Evolutionary conservation across 2,888 invertebrate genomes (phyloP), one percentile per base, ranked within the genome.

Genomic region (Polydrusus pterygomalis): DNA sequence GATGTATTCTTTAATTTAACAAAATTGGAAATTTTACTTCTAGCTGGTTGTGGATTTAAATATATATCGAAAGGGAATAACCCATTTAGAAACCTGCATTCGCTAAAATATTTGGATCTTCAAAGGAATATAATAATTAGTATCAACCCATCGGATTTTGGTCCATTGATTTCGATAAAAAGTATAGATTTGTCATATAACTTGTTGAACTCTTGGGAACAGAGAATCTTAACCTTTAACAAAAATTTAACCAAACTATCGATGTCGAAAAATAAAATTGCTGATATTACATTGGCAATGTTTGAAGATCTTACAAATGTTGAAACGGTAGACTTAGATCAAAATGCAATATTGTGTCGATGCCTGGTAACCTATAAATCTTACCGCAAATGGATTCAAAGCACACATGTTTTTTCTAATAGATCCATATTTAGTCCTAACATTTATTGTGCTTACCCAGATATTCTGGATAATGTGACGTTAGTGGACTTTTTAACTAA

Each of bases 321-420:
- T 10, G 80, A 87, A 0, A 82, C 86, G 58, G 85, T 92, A 25
- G 88, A 90, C 75, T 77, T 91, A 6, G 87, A 87, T 83, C 86
- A 89, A 38, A 92, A 92, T 83, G 87, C 90, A 1, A 90, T 91
- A 77, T 86, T 87, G 20, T 92, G 92, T 79, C 90, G 90, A 77
- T 91, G 91, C 77, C 85, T 49, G 0, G 77, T 43, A 40, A 79
- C 80, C 67, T 64, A 69, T 15, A 40, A 70, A n/a, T 77, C 73
- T 11, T 73, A 60, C 17, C 34, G 62, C 60, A 43, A 56, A 15
- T 74, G 69, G 64, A 17, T 30, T 3, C 1, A 30, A 15, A 15
- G n/a, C n/a, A 40, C 13, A 13, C 18, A 64, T 38, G n/a, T 17
- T 13, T 30, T 68, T 62, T 8, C 11, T 11, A 69, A 64, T 9